phyloP scores from a whole-genome alignment of 2,888 invertebrate genomes.

The Troilus luridus region DNA sequence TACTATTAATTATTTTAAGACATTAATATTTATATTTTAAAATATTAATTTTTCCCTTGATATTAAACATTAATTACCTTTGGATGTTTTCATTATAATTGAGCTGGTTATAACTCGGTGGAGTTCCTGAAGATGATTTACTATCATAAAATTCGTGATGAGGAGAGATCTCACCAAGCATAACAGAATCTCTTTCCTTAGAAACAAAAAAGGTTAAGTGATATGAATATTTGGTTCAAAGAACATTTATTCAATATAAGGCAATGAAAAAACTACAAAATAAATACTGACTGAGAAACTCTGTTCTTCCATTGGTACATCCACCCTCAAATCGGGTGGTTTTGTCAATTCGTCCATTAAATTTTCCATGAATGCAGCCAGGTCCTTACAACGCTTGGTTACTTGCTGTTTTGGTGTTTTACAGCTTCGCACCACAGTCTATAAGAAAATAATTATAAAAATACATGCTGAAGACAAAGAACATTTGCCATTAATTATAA shows the following conservation, averaged over 20 bases:
- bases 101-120: conserved; percentile 86
- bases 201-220: conserved; percentile 66
- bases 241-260: background rate
- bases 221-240: background rate
- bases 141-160: conserved; percentile 86
- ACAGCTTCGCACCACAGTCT: conserved; percentile 72
- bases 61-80: conserved; percentile 70
- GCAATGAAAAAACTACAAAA: background rate
- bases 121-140: conserved; percentile 84
- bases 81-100: conserved; percentile 88
- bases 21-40: too few relatives aligned
- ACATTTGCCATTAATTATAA: background rate
- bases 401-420: conserved; percentile 78
- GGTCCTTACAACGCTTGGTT: conserved; percentile 79
- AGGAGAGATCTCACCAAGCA: conserved; percentile 88
- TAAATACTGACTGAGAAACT: conserved; percentile 73
- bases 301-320: conserved; percentile 72
- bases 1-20: too few relatives aligned
- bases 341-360: conserved; percentile 79
- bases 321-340: conserved; percentile 73
- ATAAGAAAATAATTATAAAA: conserved; percentile 52
- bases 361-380: conserved; percentile 82
- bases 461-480: too few relatives aligned
- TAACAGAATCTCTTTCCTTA: conserved; percentile 84
- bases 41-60: too few relatives aligned